Percentiles rank a stretch among this genome's conserved stretches.
Conservation (phyloP, 2,113 vertebrate species). For the Calyptomena viridis region DNA sequence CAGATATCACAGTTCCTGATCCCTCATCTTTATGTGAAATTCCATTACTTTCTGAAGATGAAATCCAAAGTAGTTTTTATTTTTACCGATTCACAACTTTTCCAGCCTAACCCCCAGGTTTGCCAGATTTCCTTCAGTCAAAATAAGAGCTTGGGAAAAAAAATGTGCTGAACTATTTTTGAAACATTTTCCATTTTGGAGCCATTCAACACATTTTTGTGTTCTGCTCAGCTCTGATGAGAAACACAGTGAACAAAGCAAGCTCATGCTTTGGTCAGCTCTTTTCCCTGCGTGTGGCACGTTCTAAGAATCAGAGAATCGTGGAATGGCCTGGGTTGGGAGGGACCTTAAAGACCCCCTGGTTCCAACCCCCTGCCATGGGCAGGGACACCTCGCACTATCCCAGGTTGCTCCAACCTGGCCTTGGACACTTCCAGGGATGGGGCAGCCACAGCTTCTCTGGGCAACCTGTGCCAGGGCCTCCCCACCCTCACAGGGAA, state of each 20-base stretch:
- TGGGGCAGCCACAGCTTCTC: not conserved
- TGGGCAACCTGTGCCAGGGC: not conserved
- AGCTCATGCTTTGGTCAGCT: not conserved
- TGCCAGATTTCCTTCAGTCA: not conserved
- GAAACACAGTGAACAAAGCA: not conserved
- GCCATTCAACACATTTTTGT: not conserved
- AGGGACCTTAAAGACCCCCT: accelerated
- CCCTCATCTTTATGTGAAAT: not conserved
- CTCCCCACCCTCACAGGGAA: accelerated
- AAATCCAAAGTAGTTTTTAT: not conserved
- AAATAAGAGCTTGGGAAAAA: not conserved
- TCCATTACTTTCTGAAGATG: not conserved
- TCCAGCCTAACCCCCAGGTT: not conserved
- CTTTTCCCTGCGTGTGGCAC: not conserved
- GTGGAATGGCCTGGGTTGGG: not conserved
- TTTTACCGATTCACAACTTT: not conserved
- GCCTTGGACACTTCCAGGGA: not conserved
- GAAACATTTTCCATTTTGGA: not conserved
- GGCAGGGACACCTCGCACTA: not conserved
- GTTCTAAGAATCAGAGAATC: not conserved
- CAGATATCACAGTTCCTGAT: not conserved
- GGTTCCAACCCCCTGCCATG: too few relatives aligned
- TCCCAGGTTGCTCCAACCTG: not conserved
- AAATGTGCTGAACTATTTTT: not conserved
- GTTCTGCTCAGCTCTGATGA: not conserved